Percentiles rank a stretch among this genome's conserved stretches.
phyloP scores from a whole-genome alignment of 1,140 invertebrate genomes.

The Anastatus disparis region DNA sequence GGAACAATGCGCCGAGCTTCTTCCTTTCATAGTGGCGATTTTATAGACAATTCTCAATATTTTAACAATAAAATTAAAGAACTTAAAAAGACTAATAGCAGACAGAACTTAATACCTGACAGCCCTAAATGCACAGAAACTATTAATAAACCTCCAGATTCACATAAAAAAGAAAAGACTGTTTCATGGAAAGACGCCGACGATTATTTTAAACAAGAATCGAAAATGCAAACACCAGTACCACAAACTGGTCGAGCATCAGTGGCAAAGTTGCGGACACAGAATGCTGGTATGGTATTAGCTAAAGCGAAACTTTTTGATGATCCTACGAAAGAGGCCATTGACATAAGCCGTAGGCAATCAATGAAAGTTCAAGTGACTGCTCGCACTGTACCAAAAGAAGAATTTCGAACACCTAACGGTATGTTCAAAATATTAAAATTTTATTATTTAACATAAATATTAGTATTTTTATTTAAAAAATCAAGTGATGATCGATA shows the following conservation, averaged over 20 bases:
- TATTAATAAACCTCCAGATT: not conserved
- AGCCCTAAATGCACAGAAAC: not conserved
- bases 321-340: conserved; percentile 46
- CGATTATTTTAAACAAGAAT: conserved; percentile 56
- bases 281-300: conserved; percentile 77
- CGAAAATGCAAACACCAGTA: conserved; percentile 45
- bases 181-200: conserved; percentile 63
- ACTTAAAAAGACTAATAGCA: conserved; percentile 57
- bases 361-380: conserved; percentile 29
- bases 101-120: conserved; percentile 45
- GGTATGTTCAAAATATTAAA: not conserved
- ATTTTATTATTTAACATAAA: not conserved
- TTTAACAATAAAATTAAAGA: conserved; percentile 59
- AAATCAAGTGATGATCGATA: not conserved
- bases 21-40: conserved; percentile 57
- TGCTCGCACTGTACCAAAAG: not conserved
- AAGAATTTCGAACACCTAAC: conserved; percentile 9
- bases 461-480: not conserved
- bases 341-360: conserved; percentile 19
- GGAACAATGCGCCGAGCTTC: conserved; percentile 53
- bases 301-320: conserved; percentile 76
- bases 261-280: conserved; percentile 71
- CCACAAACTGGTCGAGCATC: conserved; percentile 70
- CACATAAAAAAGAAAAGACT: conserved; percentile 40
- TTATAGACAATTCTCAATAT: conserved; percentile 51